A percentile compares a stretch with the other conserved stretches of the same genome.
phyloP scores from a whole-genome alignment of 2,113 vertebrate genomes.

The Bambusicola thoracicus region DNA sequence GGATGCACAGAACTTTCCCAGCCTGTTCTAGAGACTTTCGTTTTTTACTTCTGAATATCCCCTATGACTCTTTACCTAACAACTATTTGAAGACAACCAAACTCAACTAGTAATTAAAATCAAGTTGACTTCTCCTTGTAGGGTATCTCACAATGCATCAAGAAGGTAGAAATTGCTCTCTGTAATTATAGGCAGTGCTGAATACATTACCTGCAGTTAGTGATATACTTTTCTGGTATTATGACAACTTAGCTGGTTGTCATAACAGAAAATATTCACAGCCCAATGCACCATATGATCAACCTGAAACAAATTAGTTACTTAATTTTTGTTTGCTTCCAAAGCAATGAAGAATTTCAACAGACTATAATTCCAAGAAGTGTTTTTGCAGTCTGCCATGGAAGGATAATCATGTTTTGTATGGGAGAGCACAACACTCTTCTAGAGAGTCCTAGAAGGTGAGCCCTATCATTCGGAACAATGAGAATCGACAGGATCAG shows the following conservation, averaged over 20 bases:
- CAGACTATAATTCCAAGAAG: not conserved
- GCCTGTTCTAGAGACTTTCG: not conserved
- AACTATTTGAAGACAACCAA: not conserved
- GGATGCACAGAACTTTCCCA: not conserved
- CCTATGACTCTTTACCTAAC: not conserved
- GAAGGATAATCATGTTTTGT: not conserved
- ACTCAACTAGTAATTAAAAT: constrained; percentile 9
- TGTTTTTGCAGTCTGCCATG: not conserved
- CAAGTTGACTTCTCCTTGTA: not conserved
- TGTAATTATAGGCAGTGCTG: not conserved
- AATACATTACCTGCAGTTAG: not conserved
- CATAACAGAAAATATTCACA: constrained; percentile 22
- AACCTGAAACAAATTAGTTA: constrained; percentile 19
- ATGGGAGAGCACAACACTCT: not conserved
- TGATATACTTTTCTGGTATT: not conserved
- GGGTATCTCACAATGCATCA: not conserved
- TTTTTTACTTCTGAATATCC: not conserved
- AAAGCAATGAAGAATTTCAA: not conserved
- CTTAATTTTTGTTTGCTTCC: not conserved
- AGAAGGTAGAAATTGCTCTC: not conserved
- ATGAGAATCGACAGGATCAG: not conserved
- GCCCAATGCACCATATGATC: not conserved
- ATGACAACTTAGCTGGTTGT: not conserved
- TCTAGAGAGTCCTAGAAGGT: not conserved
- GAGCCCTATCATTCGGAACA: not conserved